Base-by-base conservation (phyloP, 2,888 invertebrate species). In the Platycnemis pennipes region DNA sequence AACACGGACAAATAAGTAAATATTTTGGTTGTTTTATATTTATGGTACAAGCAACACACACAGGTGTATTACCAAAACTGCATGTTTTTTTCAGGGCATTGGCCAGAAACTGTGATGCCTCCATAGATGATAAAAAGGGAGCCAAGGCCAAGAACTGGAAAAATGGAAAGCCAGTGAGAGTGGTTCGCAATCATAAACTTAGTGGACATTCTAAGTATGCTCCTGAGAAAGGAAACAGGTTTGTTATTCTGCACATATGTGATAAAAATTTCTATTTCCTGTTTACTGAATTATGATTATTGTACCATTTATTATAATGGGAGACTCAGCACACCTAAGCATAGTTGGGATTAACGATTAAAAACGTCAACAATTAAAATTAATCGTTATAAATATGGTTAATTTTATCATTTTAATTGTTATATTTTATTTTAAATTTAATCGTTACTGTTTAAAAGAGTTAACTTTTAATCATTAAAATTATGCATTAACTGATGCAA, bases 131-230 rank as follows among this genome's bases (percentile, higher is more conserved):
- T 86, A 96, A 97, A 91, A 96, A 96, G 26, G 99, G 98, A 0
- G 98, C 97, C 0, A 98, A 97, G 95, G 98, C 98, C 0, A 97
- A 96, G 7, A 96, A 98, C 94, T 99, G 99, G 99, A 97, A 97
- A 94, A 96, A 96, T 13, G 98, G 98, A 0, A 98, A 97, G 96
- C 98, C 98, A 0, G 98, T 99, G 11, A 97, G 99, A 42, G 98
- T 99, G 0, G 97, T 98, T 0, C 97, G 99, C 49, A 98, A 98
- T 95, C 98, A 97, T 96, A 98, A 98, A 96, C 97, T 98, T 95
- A 95, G 97, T 2, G 98, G 98, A 96, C 98, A 98, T 96, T 98
- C 98, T 8, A 97, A 98, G 96, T 99, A 97, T 96, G 98, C 98
- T 0, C 99, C 99, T 0, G 97, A 97, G 94, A 98, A 98, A 95